Conservation (phyloP, 2,113 vertebrate species). For the Agelaius tricolor region DNA sequence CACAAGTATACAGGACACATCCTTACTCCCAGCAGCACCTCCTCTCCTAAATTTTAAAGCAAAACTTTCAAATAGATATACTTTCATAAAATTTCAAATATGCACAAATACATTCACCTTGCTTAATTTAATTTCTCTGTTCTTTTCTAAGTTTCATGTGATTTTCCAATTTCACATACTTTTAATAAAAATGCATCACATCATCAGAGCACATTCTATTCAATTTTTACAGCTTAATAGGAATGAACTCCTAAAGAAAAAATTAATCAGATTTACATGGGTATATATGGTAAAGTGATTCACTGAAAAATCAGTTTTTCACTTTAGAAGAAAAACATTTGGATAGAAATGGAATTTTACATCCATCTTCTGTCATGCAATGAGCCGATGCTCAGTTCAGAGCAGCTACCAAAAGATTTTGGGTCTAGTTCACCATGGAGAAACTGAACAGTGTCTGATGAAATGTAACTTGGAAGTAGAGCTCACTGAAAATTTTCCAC, state of each 20-base stretch:
- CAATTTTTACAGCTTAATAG: neutral
- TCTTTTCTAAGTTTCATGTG: neutral
- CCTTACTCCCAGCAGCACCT: neutral
- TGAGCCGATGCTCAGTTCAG: rapidly evolving
- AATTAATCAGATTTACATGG: neutral
- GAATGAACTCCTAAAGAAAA: neutral
- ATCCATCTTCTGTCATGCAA: neutral
- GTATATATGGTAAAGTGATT: neutral
- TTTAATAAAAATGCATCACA: neutral
- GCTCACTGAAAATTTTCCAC: slow-evolving; percentile 3
- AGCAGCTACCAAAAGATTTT: neutral
- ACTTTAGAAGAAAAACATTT: neutral
- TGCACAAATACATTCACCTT: neutral
- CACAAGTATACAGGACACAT: slow-evolving; percentile 15
- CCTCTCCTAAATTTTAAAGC: slow-evolving; percentile 21
- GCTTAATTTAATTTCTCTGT: neutral
- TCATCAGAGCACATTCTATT: neutral
- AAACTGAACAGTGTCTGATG: neutral
- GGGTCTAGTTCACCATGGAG: neutral
- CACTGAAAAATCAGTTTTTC: neutral
- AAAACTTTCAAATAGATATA: slow-evolving; percentile 9
- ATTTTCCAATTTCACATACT: neutral
- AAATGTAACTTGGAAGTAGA: neutral
- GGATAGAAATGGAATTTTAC: neutral
- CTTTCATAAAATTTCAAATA: slow-evolving; percentile 31